A percentile compares a stretch with the other conserved stretches of the same genome.
These are phyloP conservation scores for Pseudopodoces humilis DNA, from an alignment of 2,113 vertebrate species.

Conservation along the genomic window DNA sequence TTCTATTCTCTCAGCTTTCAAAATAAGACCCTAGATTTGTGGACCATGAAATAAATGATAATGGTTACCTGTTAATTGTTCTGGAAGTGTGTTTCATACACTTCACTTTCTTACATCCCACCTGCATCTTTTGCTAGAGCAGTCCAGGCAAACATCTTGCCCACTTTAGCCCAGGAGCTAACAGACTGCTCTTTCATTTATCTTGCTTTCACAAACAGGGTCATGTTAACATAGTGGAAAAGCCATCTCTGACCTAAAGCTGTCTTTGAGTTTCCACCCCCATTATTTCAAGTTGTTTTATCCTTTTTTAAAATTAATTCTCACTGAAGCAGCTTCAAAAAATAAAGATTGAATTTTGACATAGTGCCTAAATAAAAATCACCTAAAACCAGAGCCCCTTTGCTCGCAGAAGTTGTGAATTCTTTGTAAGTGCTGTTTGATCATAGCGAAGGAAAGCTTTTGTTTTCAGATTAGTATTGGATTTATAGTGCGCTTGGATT, in stretches of 20 bases:
- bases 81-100: background rate
- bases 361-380: background rate
- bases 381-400: background rate
- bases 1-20: background rate
- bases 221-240: background rate
- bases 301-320: background rate
- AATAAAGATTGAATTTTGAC: background rate
- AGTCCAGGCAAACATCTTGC: background rate
- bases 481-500: background rate
- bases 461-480: background rate
- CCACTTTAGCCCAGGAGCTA: background rate
- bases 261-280: background rate
- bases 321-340: background rate
- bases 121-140: background rate
- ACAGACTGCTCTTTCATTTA: background rate
- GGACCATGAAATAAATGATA: background rate
- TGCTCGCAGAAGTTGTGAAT: background rate
- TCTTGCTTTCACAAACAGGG: background rate
- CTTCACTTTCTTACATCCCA: background rate
- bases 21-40: background rate
- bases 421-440: background rate
- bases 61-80: background rate
- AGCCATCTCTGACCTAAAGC: background rate
- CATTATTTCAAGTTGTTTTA: background rate
- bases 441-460: background rate